A percentile compares a stretch with the other conserved stretches of the same genome.
These are phyloP conservation scores for Tetragonula clypearis DNA, from an alignment of 1,140 invertebrate species.

Conservation along the genomic window DNA sequence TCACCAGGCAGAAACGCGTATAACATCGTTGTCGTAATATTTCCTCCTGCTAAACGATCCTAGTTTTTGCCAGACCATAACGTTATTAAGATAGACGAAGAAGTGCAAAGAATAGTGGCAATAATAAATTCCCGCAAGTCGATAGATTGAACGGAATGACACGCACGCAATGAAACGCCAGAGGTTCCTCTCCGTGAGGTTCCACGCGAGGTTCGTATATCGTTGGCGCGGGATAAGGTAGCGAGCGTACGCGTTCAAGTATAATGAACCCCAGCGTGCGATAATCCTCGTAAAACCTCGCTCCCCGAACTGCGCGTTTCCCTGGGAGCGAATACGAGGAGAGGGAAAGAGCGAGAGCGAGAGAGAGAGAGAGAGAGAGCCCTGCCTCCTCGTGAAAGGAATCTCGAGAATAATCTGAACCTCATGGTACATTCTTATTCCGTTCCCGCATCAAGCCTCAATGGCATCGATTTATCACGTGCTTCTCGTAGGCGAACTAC, in stretches of 20 bases:
- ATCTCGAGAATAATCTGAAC: constrained; percentile 78
- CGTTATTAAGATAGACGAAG: constrained; percentile 35
- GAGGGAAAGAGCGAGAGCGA: no score
- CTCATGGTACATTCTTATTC: constrained; percentile 76
- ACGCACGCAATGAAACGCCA: constrained; percentile 45
- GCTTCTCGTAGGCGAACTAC: constrained; percentile 63
- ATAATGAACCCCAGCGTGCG: constrained; percentile 73
- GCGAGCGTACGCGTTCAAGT: constrained; percentile 56
- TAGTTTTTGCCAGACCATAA: background rate
- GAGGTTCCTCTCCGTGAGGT: constrained; percentile 23
- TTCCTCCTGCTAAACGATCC: background rate
- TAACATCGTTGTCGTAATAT: background rate
- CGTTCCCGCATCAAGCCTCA: constrained; percentile 74
- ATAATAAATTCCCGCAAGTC: constrained; percentile 51
- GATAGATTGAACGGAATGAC: constrained; percentile 45
- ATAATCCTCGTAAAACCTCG: constrained; percentile 73
- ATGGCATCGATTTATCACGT: constrained; percentile 79
- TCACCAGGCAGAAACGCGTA: no score
- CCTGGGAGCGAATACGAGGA: constrained; percentile 44
- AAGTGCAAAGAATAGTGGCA: background rate
- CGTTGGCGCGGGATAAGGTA: constrained; percentile 47
- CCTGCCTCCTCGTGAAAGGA: constrained; percentile 71
- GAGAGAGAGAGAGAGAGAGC: background rate
- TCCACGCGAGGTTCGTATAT: constrained; percentile 60
- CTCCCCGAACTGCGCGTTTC: constrained; percentile 73